Evolutionary conservation across 2,797 vertebrate genomes (phyloP).

Genomic region (Hipposideros larvatus): DNA sequence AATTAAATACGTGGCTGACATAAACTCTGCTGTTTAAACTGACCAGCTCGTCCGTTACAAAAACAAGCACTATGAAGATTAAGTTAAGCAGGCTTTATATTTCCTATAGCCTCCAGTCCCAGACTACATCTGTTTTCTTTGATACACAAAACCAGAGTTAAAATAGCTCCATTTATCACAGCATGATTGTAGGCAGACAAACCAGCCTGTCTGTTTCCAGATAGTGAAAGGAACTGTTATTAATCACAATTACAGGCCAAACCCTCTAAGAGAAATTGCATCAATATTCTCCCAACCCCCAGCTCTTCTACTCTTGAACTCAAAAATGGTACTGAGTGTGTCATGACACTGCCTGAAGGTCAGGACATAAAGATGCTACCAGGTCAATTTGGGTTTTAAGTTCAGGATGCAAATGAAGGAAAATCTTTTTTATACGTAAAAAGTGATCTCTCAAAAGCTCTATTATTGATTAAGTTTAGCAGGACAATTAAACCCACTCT

Average conservation of each 20-base stretch:
- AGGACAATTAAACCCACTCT: slow-evolving; percentile 55
- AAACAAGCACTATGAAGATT: slow-evolving; percentile 88
- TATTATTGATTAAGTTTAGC: neutral
- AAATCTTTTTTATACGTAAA: slow-evolving; percentile 60
- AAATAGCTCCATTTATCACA: slow-evolving; percentile 98
- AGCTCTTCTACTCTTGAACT: slow-evolving; percentile 80
- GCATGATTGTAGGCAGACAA: slow-evolving; percentile 98
- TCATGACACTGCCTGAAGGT: slow-evolving; percentile 85
- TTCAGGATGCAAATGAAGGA: slow-evolving; percentile 70
- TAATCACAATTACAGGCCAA: slow-evolving; percentile 99
- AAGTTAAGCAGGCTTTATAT: slow-evolving; percentile 92
- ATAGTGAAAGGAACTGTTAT: slow-evolving; percentile 96
- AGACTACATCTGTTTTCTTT: slow-evolving; percentile 99
- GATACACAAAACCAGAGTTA: slow-evolving; percentile 95
- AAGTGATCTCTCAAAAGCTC: slow-evolving; percentile 53
- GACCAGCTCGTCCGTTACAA: slow-evolving; percentile 85
- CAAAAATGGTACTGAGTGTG: slow-evolving; percentile 82
- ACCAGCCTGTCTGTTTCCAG: slow-evolving; percentile 96
- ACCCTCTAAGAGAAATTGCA: slow-evolving; percentile 91
- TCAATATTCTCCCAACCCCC: slow-evolving; percentile 89
- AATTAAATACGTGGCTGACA: slow-evolving; percentile 71
- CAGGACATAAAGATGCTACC: slow-evolving; percentile 88
- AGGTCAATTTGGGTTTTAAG: slow-evolving; percentile 82
- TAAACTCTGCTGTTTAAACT: slow-evolving; percentile 79
- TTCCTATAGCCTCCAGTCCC: slow-evolving; percentile 93